Evolutionary conservation across 1,140 invertebrate genomes (phyloP).

Genomic region (Bombus turneri): DNA sequence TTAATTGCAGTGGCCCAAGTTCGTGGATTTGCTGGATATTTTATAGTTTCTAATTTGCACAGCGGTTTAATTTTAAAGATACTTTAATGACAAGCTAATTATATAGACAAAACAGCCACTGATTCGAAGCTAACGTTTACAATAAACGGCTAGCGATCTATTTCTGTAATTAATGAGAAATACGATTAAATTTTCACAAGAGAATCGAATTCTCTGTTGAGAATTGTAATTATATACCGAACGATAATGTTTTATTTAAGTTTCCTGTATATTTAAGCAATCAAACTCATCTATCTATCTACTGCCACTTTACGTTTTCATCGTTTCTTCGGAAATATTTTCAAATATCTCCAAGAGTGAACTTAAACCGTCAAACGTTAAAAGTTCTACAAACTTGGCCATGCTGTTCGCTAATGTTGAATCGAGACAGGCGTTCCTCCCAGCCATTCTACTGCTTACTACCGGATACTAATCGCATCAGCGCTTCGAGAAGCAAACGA

Average conservation of each 20-base stretch:
- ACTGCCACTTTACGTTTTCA: background rate
- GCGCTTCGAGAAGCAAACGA: constrained; percentile 21
- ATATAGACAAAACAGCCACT: accelerated
- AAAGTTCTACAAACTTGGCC: background rate
- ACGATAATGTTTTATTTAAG: too few relatives aligned
- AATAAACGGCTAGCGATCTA: background rate
- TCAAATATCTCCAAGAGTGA: background rate
- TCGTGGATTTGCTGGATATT: too few relatives aligned
- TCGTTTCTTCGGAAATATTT: background rate
- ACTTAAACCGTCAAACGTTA: background rate
- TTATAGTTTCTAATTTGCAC: too few relatives aligned
- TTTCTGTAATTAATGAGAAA: background rate
- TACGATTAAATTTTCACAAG: background rate
- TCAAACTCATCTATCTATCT: too few relatives aligned
- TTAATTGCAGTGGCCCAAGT: too few relatives aligned
- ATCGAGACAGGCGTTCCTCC: background rate
- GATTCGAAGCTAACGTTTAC: too few relatives aligned
- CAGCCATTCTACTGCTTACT: too few relatives aligned
- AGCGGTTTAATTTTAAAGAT: too few relatives aligned
- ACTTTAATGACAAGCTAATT: too few relatives aligned
- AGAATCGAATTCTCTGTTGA: background rate
- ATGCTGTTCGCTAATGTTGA: background rate
- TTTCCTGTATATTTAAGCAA: too few relatives aligned
- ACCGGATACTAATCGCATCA: constrained; percentile 23
- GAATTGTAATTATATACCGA: background rate